Conservation (phyloP, 2,113 vertebrate species). For the Otocyon megalotis region DNA sequence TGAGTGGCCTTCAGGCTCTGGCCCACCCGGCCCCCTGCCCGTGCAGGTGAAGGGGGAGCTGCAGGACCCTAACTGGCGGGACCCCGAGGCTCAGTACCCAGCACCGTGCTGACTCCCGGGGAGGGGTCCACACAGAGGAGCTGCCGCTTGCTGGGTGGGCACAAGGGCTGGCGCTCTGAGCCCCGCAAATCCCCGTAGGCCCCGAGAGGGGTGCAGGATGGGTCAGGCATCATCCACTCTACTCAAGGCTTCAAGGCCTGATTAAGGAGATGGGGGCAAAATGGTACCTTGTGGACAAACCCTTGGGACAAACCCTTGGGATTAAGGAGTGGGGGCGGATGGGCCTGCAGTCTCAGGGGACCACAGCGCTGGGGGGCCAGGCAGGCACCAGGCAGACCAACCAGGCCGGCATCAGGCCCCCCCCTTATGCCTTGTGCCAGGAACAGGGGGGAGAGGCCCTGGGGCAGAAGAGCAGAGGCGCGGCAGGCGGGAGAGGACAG, state of each 20-base stretch:
- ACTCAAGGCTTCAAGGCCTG: background rate
- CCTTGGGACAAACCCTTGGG: background rate
- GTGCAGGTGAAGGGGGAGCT: background rate
- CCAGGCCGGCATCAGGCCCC: no score
- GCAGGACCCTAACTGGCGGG: background rate
- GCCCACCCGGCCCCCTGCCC: background rate
- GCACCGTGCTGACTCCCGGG: background rate
- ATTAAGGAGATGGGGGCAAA: background rate
- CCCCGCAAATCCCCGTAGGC: background rate
- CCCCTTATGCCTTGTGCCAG: background rate
- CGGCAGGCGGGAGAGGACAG: rapidly evolving
- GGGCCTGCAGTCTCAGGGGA: background rate
- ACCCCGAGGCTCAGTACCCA: background rate
- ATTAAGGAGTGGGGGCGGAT: no score
- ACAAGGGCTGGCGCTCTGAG: background rate
- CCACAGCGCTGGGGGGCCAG: background rate
- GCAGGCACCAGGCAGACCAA: background rate
- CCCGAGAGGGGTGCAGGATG: rapidly evolving
- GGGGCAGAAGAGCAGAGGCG: background rate
- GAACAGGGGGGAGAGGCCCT: background rate
- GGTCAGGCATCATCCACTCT: background rate
- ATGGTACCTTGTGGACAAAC: background rate
- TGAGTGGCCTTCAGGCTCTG: background rate
- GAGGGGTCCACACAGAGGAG: no score
- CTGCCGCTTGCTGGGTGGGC: rapidly evolving